A percentile compares a stretch with the other conserved stretches of the same genome.
phyloP scores from a whole-genome alignment of 2,797 vertebrate genomes.

The Danio aesculapii region DNA sequence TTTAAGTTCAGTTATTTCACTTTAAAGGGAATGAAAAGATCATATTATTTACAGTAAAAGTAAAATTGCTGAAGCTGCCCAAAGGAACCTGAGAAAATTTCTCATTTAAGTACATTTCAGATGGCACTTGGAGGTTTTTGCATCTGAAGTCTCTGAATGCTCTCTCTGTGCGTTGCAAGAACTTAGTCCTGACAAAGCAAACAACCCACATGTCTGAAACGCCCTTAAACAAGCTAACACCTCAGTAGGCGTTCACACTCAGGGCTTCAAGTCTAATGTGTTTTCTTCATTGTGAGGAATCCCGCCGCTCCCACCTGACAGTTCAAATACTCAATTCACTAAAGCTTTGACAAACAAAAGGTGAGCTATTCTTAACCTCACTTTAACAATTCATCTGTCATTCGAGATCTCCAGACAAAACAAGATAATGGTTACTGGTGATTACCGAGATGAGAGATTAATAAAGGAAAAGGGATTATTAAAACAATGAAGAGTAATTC shows the following conservation, averaged over 20 bases:
- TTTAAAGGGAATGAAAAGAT: no score
- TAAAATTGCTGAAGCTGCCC: no score
- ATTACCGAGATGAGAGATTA: not conserved
- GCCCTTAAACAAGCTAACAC: not conserved
- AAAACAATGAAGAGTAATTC: not conserved
- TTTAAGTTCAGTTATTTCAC: no score
- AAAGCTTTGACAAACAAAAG: slow-evolving; percentile 35
- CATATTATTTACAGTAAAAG: no score
- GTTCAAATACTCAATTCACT: slow-evolving; percentile 31
- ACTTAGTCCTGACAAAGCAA: no score
- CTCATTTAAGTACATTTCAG: no score
- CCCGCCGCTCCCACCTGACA: slow-evolving; percentile 58
- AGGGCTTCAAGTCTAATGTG: not conserved
- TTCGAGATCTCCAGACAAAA: not conserved
- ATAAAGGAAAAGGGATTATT: not conserved
- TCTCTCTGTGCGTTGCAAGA: no score
- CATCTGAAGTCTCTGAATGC: no score
- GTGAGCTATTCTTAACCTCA: slow-evolving; percentile 43
- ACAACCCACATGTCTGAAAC: no score
- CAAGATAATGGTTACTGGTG: not conserved
- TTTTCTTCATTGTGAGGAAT: slow-evolving; percentile 25
- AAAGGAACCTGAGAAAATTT: no score
- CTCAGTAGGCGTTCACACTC: not conserved
- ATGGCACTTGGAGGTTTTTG: no score
- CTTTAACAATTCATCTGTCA: not conserved